Evolutionary conservation across 2,113 vertebrate species (phyloP), one percentile per base, ranked within the genome.

Genomic region (Thermophis baileyi): DNA sequence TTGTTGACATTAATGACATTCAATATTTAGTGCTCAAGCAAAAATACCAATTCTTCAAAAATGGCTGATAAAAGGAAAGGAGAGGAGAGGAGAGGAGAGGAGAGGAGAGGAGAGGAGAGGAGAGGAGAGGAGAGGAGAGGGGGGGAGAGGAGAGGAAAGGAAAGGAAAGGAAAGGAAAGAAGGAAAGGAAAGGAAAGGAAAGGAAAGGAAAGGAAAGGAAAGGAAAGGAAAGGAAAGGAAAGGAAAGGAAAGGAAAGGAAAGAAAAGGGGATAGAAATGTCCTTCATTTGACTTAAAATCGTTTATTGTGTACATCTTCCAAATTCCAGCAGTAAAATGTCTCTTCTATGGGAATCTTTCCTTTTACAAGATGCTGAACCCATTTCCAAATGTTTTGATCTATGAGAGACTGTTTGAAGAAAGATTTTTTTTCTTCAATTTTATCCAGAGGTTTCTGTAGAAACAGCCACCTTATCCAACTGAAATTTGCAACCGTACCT

Each of bases 1-100:
- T 87, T 88, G 50, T 49, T 57, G 86, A 30, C 0, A 3, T 89
- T 89, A 49, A 91, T 57, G 74, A 89, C 25, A 88, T 87, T 8
- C 81, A 87, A 88, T 89, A 55, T 91, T 93, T 85, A 89, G 86
- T 85, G 30, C 8, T 14, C 81, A 81, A 47, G 27, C 49, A 46
- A 90, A 90, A 20, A 40, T 54, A 20, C n/a, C 44, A 69, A 12
- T 57, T 88, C 57, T 85, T 81, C 86, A 57, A 88, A 54, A 51
- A 22, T 14, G 27, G 60, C 7, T 81, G 57, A 81, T 88, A n/a
- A 92, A 85, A n/a, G 27, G 22, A 14, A 2, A 35, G 14, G 25
- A 63, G 25, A 60, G 18, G 5, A 10, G 14, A 6, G 35, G 7
- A 85, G 27, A n/a, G 44, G n/a, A n/a, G n/a, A 44, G 44, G 3